Evolutionary conservation across 2,888 invertebrate genomes (phyloP).

Genomic region (Protodeltote pygarga): DNA sequence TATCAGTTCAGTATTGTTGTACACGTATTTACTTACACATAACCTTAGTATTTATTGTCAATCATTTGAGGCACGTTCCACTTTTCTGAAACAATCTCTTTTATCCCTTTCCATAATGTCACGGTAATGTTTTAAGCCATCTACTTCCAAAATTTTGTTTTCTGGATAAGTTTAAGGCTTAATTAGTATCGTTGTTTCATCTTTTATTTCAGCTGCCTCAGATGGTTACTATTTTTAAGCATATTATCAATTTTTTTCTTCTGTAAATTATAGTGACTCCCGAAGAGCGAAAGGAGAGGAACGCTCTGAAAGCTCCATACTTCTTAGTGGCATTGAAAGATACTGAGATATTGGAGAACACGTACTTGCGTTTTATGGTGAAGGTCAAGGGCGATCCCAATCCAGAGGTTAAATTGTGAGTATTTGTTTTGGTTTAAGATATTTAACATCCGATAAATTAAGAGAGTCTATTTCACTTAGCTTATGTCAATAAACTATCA

Average conservation of each 20-base stretch:
- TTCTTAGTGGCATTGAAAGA: constrained; percentile 95
- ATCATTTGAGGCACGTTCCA: constrained; percentile 43
- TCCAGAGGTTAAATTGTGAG: constrained; percentile 97
- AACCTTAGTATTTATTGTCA: constrained; percentile 14
- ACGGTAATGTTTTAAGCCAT: too few relatives aligned
- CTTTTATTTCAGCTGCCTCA: constrained; percentile 33
- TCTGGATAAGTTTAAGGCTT: too few relatives aligned
- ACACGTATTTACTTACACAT: constrained; percentile 45
- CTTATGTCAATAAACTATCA: too few relatives aligned
- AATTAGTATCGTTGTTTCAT: too few relatives aligned
- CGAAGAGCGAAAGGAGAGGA: constrained; percentile 90
- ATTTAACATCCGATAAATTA: too few relatives aligned
- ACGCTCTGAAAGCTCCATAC: constrained; percentile 91
- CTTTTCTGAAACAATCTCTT: not conserved
- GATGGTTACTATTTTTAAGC: constrained; percentile 12
- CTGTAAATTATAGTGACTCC: constrained; percentile 86
- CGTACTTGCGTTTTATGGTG: constrained; percentile 95
- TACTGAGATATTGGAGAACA: constrained; percentile 94
- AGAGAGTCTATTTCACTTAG: too few relatives aligned
- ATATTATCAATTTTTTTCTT: constrained; percentile 3
- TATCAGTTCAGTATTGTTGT: constrained; percentile 38
- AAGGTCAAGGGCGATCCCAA: constrained; percentile 95
- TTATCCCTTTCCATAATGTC: not conserved
- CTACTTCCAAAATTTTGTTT: too few relatives aligned
- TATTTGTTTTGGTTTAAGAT: constrained; percentile 46